Conservation (phyloP, 2,797 vertebrate species). For the Miichthys miiuy region DNA sequence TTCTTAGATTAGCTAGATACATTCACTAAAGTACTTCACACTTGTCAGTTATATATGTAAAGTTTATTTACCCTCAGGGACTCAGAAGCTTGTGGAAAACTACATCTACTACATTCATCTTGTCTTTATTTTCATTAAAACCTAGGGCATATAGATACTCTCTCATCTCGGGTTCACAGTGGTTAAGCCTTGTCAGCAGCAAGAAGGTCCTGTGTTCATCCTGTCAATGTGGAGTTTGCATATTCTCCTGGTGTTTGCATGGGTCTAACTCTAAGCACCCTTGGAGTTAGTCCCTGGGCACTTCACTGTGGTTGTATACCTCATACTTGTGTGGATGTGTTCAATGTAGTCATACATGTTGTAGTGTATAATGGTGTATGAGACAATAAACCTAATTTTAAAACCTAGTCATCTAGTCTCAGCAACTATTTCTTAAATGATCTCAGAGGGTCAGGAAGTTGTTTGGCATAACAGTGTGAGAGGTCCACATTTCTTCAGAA, state of each 20-base stretch:
- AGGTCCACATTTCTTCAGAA: conserved; percentile 23
- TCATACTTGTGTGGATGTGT: too few relatives aligned
- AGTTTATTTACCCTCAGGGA: conserved; percentile 24
- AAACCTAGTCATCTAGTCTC: not conserved
- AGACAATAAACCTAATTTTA: not conserved
- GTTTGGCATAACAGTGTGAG: conserved; percentile 4
- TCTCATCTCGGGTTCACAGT: not conserved
- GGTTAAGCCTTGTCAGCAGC: too few relatives aligned
- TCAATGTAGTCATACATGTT: too few relatives aligned
- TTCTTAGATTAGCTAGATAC: not conserved
- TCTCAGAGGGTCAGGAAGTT: conserved; percentile 14
- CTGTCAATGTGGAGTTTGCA: too few relatives aligned
- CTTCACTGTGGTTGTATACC: too few relatives aligned
- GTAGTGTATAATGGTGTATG: too few relatives aligned
- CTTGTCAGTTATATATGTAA: conserved; percentile 15
- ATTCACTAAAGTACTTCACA: conserved; percentile 30
- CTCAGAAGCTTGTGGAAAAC: conserved; percentile 29
- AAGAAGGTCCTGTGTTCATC: too few relatives aligned
- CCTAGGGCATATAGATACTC: conserved; percentile 5
- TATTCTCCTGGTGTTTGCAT: too few relatives aligned
- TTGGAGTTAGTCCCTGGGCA: too few relatives aligned
- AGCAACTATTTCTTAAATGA: conserved; percentile 11
- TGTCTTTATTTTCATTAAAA: conserved; percentile 34
- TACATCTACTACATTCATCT: conserved; percentile 33
- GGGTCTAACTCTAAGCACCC: too few relatives aligned